Evolutionary conservation across 2,113 vertebrate species (phyloP).

Genomic region (Calcarius ornatus): DNA sequence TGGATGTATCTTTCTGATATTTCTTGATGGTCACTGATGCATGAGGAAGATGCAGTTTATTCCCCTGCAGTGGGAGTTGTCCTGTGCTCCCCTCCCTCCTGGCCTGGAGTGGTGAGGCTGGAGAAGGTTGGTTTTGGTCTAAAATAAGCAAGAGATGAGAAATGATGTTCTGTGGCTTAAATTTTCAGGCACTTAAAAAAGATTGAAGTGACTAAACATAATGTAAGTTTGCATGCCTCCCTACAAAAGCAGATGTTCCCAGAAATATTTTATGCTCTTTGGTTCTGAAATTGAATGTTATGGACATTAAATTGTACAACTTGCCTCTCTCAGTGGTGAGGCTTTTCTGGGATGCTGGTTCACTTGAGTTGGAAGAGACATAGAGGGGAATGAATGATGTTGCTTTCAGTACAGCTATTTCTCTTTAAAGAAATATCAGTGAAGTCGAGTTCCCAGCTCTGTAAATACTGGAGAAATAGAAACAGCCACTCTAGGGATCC

Average conservation of each 20-base stretch:
- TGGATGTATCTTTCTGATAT: neutral
- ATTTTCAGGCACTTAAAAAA: constrained; percentile 2
- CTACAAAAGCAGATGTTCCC: neutral
- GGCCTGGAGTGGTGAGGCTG: neutral
- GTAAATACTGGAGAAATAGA: neutral
- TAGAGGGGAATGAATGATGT: neutral
- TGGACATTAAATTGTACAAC: neutral
- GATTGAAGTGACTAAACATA: neutral
- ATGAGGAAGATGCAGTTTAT: neutral
- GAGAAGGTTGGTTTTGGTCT: neutral
- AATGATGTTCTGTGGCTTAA: neutral
- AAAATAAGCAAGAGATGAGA: neutral
- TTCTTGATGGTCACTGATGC: neutral
- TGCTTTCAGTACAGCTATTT: neutral
- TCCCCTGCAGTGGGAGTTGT: neutral
- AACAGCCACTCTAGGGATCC: neutral
- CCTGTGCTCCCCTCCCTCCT: neutral
- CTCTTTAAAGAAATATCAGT: neutral
- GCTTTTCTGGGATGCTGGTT: neutral
- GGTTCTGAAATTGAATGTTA: constrained; percentile 8
- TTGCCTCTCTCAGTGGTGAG: neutral
- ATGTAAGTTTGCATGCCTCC: neutral
- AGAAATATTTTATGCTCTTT: constrained; percentile 9
- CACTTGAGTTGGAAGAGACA: neutral
- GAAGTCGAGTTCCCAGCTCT: neutral